These are phyloP conservation scores for Amphipyra berbera DNA, from an alignment of 2,888 invertebrate genomes.

Conservation along the genomic window DNA sequence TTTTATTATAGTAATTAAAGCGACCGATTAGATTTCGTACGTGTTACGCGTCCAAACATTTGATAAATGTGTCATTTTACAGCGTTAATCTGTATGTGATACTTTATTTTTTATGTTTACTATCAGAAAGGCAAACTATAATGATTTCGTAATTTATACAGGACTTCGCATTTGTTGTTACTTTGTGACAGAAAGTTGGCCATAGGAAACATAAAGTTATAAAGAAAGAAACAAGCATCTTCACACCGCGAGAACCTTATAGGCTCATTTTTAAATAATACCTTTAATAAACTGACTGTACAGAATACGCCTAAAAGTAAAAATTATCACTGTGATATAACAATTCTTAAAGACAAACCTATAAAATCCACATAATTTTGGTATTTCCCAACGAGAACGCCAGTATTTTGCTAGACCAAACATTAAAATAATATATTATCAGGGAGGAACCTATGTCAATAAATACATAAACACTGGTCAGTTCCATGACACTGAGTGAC, in stretches of 20 bases:
- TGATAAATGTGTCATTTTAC: constrained; percentile 83
- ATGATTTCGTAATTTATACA: constrained; percentile 69
- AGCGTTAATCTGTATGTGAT: constrained; percentile 74
- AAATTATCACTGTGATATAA: too few relatives aligned
- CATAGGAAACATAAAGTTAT: background rate
- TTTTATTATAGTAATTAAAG: constrained; percentile 88
- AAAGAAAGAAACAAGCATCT: background rate
- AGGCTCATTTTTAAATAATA: too few relatives aligned
- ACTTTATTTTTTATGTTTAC: constrained; percentile 72
- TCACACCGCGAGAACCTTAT: background rate
- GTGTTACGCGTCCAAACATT: constrained; percentile 78
- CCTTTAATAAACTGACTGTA: too few relatives aligned
- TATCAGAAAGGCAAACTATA: constrained; percentile 63
- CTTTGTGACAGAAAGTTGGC: background rate
- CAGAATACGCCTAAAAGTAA: too few relatives aligned
- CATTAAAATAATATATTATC: constrained; percentile 39
- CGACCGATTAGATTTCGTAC: constrained; percentile 80
- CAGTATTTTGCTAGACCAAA: constrained; percentile 6
- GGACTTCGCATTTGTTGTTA: background rate
- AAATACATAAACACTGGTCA: constrained; percentile 78
- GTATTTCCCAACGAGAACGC: constrained; percentile 1
- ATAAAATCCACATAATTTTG: constrained; percentile 2
- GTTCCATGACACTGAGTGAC: constrained; percentile 82
- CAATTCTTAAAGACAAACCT: too few relatives aligned
- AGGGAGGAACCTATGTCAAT: constrained; percentile 70